phyloP scores from a whole-genome alignment of 1,140 invertebrate species.

The Palaemon carinicauda region DNA sequence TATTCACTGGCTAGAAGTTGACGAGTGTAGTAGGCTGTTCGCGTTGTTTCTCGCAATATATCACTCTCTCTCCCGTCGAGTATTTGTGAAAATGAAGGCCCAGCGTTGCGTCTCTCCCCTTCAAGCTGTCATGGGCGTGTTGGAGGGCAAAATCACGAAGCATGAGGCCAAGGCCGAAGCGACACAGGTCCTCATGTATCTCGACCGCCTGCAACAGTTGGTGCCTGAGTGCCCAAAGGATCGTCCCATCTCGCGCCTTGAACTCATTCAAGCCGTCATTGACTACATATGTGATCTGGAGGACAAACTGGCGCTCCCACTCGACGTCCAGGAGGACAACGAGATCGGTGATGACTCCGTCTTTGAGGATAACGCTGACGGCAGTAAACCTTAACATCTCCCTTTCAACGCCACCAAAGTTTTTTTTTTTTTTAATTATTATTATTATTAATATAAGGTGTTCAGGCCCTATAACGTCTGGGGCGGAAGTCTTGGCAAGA shows the following conservation, averaged over 20 bases:
- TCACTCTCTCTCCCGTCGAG: neutral
- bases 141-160: constrained; percentile 36
- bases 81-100: constrained; percentile 25
- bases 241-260: constrained; percentile 33
- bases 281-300: constrained; percentile 42
- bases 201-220: constrained; percentile 44
- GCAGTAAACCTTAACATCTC: neutral
- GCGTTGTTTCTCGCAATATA: neutral
- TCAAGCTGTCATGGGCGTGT: constrained; percentile 37
- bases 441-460: neutral
- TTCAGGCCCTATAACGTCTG: neutral
- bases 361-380: constrained; percentile 13
- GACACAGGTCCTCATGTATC: constrained; percentile 47
- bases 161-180: constrained; percentile 19
- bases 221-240: constrained; percentile 43
- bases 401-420: neutral
- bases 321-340: neutral
- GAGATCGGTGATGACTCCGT: constrained; percentile 9
- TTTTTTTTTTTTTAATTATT: too few relatives aligned
- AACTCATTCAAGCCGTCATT: constrained; percentile 44
- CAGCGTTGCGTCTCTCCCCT: constrained; percentile 41
- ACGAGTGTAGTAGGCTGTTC: neutral
- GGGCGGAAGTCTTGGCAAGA: too few relatives aligned
- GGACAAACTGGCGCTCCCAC: constrained; percentile 3
- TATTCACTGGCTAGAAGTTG: too few relatives aligned